Evolutionary conservation across 2,888 invertebrate species (phyloP).

Genomic region (Lithophane socia): DNA sequence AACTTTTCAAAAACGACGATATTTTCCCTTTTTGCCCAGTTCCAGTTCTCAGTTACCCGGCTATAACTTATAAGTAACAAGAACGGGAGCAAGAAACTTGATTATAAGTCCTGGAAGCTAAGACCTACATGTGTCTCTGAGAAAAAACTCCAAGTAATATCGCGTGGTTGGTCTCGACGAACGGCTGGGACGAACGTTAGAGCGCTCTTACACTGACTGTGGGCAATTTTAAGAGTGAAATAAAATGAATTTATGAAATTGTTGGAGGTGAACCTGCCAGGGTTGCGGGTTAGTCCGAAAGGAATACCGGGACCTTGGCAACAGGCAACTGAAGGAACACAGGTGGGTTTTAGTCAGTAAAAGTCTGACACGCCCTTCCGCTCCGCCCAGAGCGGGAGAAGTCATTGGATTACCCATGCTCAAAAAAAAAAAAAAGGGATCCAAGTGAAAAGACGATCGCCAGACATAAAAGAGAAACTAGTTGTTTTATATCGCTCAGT

Average conservation of each 20-base stretch:
- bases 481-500: not conserved
- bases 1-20: slow-evolving; percentile 8
- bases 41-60: not conserved
- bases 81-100: slow-evolving; percentile 44
- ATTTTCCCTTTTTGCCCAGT: slow-evolving; percentile 4
- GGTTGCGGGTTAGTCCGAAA: too few relatives aligned
- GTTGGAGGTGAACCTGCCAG: too few relatives aligned
- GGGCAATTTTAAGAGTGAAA: not conserved
- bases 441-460: not conserved
- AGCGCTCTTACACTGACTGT: not conserved
- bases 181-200: not conserved
- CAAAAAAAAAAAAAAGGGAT: too few relatives aligned
- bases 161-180: not conserved
- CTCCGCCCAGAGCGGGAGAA: too few relatives aligned
- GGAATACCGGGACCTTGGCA: too few relatives aligned
- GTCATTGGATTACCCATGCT: too few relatives aligned
- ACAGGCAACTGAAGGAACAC: too few relatives aligned
- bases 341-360: too few relatives aligned
- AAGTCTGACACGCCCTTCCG: too few relatives aligned
- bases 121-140: slow-evolving; percentile 29
- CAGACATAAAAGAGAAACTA: too few relatives aligned
- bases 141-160: slow-evolving; percentile 44
- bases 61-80: slow-evolving; percentile 25
- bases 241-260: not conserved
- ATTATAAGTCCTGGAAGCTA: slow-evolving; percentile 50